A percentile compares a stretch with the other conserved stretches of the same genome.
Conservation (phyloP, 2,797 vertebrate genomes). For the Varecia variegata region DNA sequence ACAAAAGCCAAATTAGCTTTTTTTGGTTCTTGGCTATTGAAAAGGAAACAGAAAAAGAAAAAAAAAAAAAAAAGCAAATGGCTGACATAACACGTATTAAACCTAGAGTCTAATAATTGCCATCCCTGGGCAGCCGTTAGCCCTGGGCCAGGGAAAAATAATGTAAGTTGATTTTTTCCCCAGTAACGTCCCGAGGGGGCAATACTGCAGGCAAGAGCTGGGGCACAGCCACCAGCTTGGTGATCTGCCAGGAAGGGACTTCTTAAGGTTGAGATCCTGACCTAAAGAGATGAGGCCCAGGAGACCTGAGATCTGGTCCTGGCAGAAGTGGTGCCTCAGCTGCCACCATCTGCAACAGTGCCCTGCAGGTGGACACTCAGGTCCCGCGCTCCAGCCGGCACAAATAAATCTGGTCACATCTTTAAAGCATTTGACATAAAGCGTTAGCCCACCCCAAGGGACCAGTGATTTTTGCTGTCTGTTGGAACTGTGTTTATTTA, state of each 20-base stretch:
- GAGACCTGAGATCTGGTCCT: not conserved
- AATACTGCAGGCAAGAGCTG: not conserved
- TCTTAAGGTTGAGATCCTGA: not conserved
- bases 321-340: not conserved
- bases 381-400: too few species aligned
- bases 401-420: not conserved
- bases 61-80: not conserved
- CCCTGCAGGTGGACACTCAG: not conserved
- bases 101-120: not conserved
- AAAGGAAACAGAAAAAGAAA: not conserved
- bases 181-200: not conserved
- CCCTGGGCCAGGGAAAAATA: not conserved
- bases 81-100: not conserved
- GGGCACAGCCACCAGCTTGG: not conserved
- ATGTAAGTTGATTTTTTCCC: not conserved
- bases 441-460: not conserved
- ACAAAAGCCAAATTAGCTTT: conserved; percentile 8
- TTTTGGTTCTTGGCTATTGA: not conserved
- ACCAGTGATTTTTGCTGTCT: not conserved
- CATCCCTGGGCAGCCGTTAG: not conserved
- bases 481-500: not conserved
- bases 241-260: not conserved
- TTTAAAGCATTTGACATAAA: not conserved
- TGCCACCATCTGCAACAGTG: not conserved
- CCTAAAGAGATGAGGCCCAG: not conserved